These are phyloP conservation scores for Nemapogon koenigi DNA, from an alignment of 2,888 invertebrate species.

Conservation along the genomic window DNA sequence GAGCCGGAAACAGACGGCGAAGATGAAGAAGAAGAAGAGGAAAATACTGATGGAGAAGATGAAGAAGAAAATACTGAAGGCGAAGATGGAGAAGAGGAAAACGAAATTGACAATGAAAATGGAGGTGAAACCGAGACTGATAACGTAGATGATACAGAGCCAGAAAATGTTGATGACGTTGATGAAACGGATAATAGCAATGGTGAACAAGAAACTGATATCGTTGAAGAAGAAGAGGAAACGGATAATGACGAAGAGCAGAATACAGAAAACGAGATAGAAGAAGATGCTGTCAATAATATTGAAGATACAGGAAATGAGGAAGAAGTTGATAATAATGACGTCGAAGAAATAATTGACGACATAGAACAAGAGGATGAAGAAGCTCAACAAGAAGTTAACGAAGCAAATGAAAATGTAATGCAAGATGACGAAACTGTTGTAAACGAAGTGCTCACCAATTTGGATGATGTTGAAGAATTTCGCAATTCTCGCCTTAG, in stretches of 20 bases:
- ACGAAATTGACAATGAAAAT: slow-evolving; percentile 13
- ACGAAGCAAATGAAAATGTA: slow-evolving; percentile 6
- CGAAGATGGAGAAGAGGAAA: slow-evolving; percentile 12
- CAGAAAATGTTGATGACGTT: slow-evolving; percentile 15
- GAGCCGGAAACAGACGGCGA: slow-evolving; percentile 18
- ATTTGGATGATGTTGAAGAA: slow-evolving; percentile 1
- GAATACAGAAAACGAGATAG: slow-evolving; percentile 2
- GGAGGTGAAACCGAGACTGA: slow-evolving; percentile 12
- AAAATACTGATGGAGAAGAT: slow-evolving; percentile 9
- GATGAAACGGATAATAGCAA: slow-evolving; percentile 16
- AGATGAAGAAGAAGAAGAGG: slow-evolving; percentile 17
- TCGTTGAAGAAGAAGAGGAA: slow-evolving; percentile 13
- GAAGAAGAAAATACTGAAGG: slow-evolving; percentile 17
- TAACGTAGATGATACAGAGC: slow-evolving; percentile 11
- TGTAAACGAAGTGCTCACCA: background rate
- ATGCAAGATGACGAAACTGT: slow-evolving; percentile 6
- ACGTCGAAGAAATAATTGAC: background rate
- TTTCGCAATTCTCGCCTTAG: too few relatives aligned
- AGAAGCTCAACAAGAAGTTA: slow-evolving; percentile 1
- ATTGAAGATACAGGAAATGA: slow-evolving; percentile 1
- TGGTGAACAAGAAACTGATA: slow-evolving; percentile 12
- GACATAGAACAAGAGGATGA: slow-evolving; percentile 3
- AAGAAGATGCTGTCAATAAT: slow-evolving; percentile 4
- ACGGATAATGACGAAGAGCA: slow-evolving; percentile 8
- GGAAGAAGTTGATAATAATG: background rate